A percentile compares a stretch with the other conserved stretches of the same genome.
Evolutionary conservation across 2,113 vertebrate species (phyloP).

Genomic region (Odontophorus gujanensis): DNA sequence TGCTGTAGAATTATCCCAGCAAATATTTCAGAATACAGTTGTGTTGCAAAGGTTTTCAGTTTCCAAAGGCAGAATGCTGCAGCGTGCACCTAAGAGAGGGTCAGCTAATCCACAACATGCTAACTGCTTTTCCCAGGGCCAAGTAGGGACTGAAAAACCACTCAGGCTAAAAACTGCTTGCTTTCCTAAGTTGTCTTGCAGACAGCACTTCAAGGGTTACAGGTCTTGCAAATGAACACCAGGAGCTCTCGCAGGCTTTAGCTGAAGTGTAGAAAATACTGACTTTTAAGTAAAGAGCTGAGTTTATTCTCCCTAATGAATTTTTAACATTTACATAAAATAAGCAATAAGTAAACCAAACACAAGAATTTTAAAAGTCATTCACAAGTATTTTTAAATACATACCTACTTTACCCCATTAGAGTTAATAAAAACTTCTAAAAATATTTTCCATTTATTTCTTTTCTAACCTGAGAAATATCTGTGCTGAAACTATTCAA

Average conservation of each 20-base stretch:
- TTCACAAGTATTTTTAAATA: not conserved
- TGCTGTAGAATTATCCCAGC: not conserved
- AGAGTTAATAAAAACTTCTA: not conserved
- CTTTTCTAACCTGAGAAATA: not conserved
- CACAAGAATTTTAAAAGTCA: not conserved
- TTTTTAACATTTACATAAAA: slow-evolving; percentile 59
- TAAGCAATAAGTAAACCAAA: slow-evolving; percentile 40
- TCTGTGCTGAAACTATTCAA: not conserved
- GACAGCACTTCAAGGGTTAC: slow-evolving; percentile 1
- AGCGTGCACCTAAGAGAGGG: not conserved
- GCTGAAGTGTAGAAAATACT: not conserved
- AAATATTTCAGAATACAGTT: not conserved
- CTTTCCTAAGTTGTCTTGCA: not conserved
- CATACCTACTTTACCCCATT: not conserved
- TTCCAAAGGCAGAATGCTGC: not conserved
- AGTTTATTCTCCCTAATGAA: not conserved
- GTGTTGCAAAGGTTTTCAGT: not conserved
- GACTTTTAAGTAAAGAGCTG: slow-evolving; percentile 15
- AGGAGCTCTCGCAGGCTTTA: not conserved
- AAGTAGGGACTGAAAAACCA: not conserved
- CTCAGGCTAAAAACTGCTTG: not conserved
- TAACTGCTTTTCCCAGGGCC: not conserved
- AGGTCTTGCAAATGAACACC: not conserved
- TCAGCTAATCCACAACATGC: not conserved
- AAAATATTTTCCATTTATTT: not conserved